Base-by-base conservation (phyloP, 2,113 vertebrate genomes). In the Cygnus buccinator region DNA sequence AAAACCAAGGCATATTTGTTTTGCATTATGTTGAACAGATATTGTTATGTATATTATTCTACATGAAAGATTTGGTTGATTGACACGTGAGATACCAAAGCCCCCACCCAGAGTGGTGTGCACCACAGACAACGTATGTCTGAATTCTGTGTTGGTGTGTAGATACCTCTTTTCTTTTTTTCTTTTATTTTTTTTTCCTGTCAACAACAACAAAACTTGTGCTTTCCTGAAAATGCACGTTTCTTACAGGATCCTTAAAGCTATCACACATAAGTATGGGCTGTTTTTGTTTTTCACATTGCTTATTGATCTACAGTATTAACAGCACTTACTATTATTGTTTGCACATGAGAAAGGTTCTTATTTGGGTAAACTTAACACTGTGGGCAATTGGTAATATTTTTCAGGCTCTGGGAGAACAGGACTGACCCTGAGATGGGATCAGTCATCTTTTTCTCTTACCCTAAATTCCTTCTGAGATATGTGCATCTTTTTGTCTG, bases 81-180 rank as follows among this genome's bases (percentile, higher is more conserved):
- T 43, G 48, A 33, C 4, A 31, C 2, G 1, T 50, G 14, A 4
- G 10, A 55, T 14, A 10, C 12, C 2, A 14, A 52, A 75, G 63
- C 37, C 29, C 13, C 19, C 50, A 46, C 46, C 16, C 6, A 33
- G 18, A 48, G 44, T 54, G 17, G 2, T 41, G 21, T 50, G 33
- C 8, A 50, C 11, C 5, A 9, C 28, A 23, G 41, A 12, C 10
- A 93, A 2, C 8, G 3, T 14, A 15, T 0, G 0, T 65, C 46
- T 62, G 39, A 67, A 50, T 93, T 68, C 22, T 37, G 1, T 44
- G 10, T 62, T 73, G 17, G 59, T 16, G n/a, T 0, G 4, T 81
- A 28, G 22, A 3, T 62, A 66, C 67, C 11, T 78, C 20, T 54
- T 73, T 14, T 9, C 4, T 46, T 9, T 31, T 58, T n/a, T 33